Evolutionary conservation across 37 sponge, comb jelly and placozoan genomes (phyloP), one percentile per base, ranked within the genome.

Genomic region (Spongilla lacustris): DNA sequence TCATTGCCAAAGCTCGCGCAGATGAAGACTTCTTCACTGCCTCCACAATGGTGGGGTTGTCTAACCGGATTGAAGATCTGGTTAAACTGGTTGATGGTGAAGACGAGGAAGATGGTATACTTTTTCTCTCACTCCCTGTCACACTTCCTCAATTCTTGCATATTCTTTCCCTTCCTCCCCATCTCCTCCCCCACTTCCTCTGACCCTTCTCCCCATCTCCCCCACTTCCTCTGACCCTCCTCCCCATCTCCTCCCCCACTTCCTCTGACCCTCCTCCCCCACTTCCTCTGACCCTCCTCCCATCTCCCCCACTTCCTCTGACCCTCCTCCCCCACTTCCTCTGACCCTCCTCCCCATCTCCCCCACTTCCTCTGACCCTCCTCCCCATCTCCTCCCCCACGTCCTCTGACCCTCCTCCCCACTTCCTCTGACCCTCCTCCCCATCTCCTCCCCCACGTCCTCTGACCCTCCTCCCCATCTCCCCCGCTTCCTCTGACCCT

Each of bases 1-100:
- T 88, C 32, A 96, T 96, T 50, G 96, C 93, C 26, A 90, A 87
- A 58, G 96, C 96, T 2, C 68, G 89, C 17, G 50, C 83, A 14
- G 80, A 66, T 17, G 95, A 94, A 86, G 69, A 69, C 37, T 91
- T 87, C 36, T 30, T 71, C 26, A 69, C 27, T 38, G 76, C 80
- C 38, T 30, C 83, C 9, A 37, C 87, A 27, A 71, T 78, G 21
- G 82, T 76, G 6, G 89, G 86, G 5, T 80, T 94, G 6, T 49
- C 78, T 2, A 80, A 81, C 0, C 49, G 85, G 38, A 66, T 94
- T 35, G 85, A 84, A 0, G 83, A 78, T 0, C 68, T 94, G 72
- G 89, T 80, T 33, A 69, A 81, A 27, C 66, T 85, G 83, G 86
- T 68, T 32, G 81, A 88, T 22, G 80, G 87, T 27, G 86, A 90